Percentiles rank a stretch among this genome's conserved stretches.
These are phyloP conservation scores for Aramus guarauna DNA, from an alignment of 2,113 vertebrate genomes.

Conservation along the genomic window DNA sequence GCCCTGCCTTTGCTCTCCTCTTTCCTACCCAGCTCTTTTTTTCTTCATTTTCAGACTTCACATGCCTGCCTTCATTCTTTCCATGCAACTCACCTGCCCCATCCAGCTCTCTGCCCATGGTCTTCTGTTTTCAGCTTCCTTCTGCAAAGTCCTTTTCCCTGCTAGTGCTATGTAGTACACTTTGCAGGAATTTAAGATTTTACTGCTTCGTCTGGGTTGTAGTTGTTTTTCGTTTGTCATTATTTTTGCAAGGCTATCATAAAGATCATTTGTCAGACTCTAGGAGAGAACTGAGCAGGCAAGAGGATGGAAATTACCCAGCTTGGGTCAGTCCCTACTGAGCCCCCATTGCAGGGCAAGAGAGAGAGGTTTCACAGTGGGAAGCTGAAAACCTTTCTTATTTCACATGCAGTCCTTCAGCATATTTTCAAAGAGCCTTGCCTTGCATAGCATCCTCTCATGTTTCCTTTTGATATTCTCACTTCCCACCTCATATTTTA, in stretches of 20 bases:
- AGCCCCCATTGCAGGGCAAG: background rate
- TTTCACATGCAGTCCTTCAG: background rate
- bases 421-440: constrained; percentile 38
- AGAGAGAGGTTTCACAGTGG: background rate
- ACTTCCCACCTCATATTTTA: constrained; percentile 35
- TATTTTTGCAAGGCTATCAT: background rate
- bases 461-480: constrained; percentile 57
- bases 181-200: background rate
- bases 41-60: background rate
- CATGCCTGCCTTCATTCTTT: background rate
- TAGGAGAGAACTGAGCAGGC: background rate
- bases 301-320: background rate
- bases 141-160: background rate
- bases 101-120: background rate
- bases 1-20: background rate
- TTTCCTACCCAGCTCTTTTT: background rate
- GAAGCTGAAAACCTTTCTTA: constrained; percentile 20
- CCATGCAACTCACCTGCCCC: background rate
- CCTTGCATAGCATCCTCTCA: constrained; percentile 30
- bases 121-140: background rate
- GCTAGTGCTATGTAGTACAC: background rate
- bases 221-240: background rate
- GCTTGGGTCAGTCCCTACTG: background rate
- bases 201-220: background rate
- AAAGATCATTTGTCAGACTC: background rate